Evolutionary conservation across 2,888 invertebrate genomes (phyloP).

Genomic region (Carpatolechia fugitivella): DNA sequence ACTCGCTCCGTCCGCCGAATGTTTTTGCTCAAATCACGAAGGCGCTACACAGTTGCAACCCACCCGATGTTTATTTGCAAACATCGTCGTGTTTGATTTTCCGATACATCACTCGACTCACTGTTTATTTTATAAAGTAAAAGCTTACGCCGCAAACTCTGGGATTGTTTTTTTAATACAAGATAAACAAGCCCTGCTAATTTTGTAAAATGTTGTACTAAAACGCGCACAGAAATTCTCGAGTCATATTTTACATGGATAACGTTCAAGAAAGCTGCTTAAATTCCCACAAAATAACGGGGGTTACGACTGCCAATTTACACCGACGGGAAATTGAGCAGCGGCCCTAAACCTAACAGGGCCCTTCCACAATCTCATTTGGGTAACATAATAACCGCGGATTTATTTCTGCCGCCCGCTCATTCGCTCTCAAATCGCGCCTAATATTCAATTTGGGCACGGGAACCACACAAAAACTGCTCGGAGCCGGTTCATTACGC

Average conservation of each 20-base stretch:
- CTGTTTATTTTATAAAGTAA: constrained; percentile 56
- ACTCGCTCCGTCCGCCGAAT: constrained; percentile 51
- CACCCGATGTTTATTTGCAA: constrained; percentile 61
- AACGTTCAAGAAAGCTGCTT: constrained; percentile 47
- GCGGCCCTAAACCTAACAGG: constrained; percentile 59
- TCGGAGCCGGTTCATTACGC: constrained; percentile 76
- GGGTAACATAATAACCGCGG: constrained; percentile 76
- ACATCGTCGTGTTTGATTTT: constrained; percentile 59
- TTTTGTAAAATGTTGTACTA: constrained; percentile 4
- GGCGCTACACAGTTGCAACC: constrained; percentile 62
- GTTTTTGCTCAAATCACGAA: constrained; percentile 72
- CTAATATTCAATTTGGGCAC: constrained; percentile 78
- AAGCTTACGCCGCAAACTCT: constrained; percentile 22
- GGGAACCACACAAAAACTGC: constrained; percentile 77
- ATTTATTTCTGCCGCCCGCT: constrained; percentile 75
- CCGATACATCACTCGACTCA: constrained; percentile 49
- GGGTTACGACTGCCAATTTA: constrained; percentile 66
- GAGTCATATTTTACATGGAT: constrained; percentile 25
- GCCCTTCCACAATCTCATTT: constrained; percentile 72
- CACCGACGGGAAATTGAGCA: constrained; percentile 68
- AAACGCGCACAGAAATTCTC: constrained; percentile 9
- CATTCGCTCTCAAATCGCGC: constrained; percentile 75
- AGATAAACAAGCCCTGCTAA: constrained; percentile 4
- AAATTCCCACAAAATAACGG: constrained; percentile 57
- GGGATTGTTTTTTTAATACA: constrained; percentile 5